A percentile compares a stretch with the other conserved stretches of the same genome.
Conservation (phyloP, 2,797 vertebrate genomes). For the Hylomyscus alleni region DNA sequence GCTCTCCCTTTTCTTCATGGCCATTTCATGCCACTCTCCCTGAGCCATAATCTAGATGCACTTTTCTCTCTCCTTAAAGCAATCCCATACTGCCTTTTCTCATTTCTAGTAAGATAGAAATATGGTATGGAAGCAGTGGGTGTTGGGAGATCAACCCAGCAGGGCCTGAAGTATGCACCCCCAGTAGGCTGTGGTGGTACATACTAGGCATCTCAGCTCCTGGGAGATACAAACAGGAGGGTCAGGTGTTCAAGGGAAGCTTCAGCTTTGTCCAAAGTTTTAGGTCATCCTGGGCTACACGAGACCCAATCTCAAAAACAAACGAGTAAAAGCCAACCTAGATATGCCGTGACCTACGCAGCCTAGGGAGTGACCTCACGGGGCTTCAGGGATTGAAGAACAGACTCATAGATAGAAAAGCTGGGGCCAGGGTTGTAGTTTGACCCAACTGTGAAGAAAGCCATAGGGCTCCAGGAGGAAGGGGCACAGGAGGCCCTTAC, state of each 20-base stretch:
- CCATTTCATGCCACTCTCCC: neutral
- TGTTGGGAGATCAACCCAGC: too few species aligned
- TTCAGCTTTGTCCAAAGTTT: neutral
- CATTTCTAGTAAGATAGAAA: neutral
- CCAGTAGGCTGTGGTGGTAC: neutral
- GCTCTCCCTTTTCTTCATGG: accelerated
- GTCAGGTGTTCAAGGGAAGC: neutral
- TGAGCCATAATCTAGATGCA: accelerated
- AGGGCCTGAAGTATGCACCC: neutral
- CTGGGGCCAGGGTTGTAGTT: slow-evolving; percentile 71
- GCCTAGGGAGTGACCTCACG: neutral
- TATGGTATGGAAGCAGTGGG: neutral
- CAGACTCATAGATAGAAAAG: too few species aligned
- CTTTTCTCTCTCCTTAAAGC: neutral
- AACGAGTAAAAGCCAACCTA: neutral
- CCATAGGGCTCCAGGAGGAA: neutral
- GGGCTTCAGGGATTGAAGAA: neutral
- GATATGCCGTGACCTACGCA: neutral
- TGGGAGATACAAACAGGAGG: neutral
- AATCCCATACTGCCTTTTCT: neutral
- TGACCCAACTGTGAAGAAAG: slow-evolving; percentile 43
- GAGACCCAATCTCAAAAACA: neutral
- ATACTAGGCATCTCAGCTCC: neutral
- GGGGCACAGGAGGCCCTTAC: slow-evolving; percentile 79
- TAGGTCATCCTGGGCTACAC: neutral